Evolutionary conservation across 1,140 invertebrate species (phyloP), one percentile per base, ranked within the genome.

Genomic region (Drosophila parabipectinata): DNA sequence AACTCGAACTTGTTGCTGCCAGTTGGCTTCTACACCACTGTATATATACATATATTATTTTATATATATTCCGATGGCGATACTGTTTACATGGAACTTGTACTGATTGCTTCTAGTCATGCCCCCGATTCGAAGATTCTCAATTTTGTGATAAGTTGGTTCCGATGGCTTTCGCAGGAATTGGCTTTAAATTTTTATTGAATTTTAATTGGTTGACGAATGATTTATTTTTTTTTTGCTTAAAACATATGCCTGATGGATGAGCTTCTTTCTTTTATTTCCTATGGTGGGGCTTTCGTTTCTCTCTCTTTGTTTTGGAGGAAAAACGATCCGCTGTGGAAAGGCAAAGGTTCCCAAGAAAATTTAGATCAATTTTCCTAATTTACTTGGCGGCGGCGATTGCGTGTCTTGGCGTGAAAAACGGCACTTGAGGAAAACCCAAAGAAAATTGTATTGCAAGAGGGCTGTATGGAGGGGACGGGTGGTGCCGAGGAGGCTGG

Each of bases 101-200:
- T 91, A 91, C 89, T 91, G 89, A 91, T 91, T 91, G 89, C 89
- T 91, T 75, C 89, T 79, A 91, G 89, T 91, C 89, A 91, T 91
- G 89, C 89, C 83, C 63, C 83, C 78, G 82, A 85, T 88, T 82
- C 60, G 69, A 14, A 72, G 82, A 85, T 85, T 85, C 80, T 53
- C 79, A 77, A 88, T 87, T 88, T 72, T 45, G 63, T 76, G 82
- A 87, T 87, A 88, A 85, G 63, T 32, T 26, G 32, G 8, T 21
- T 21, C 9, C 32, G 32, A 14, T 14, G 39, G 41, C n/a, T 14
- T 87, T 87, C 83, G 67, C 69, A 79, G 83, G 83, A 87, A 88
- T 83, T 73, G 63, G 63, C 58, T 88, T 37, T 37, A 67, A 67
- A 77, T 77, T 87, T 87, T 88, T 79, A 87, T 87, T 87, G 83